Percentiles rank a stretch among this genome's conserved stretches.
phyloP scores from a whole-genome alignment of 37 sponge, comb jelly and placozoan genomes.

The Oopsacas minuta region DNA sequence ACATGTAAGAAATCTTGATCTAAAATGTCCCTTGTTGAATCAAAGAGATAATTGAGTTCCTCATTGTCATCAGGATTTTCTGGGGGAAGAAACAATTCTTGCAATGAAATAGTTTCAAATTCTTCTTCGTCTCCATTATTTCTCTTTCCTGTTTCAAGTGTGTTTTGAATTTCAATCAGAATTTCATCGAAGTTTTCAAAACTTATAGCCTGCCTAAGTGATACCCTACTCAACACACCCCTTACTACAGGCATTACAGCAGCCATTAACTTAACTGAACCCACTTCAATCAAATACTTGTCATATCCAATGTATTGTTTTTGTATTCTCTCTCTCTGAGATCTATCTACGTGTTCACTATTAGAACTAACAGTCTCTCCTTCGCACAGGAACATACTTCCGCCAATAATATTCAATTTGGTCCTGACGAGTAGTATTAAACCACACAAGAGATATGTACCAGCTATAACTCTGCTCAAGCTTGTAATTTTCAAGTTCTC shows the following conservation, averaged over 20 bases:
- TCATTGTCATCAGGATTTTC: neutral
- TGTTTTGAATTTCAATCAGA: neutral
- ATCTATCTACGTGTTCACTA: neutral
- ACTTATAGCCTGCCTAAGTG: neutral
- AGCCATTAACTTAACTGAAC: neutral
- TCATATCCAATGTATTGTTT: neutral
- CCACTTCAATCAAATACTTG: neutral
- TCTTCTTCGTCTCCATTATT: no score
- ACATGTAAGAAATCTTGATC: neutral
- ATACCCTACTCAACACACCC: neutral
- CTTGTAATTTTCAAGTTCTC: slow-evolving; percentile 1
- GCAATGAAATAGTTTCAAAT: neutral
- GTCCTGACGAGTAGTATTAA: neutral
- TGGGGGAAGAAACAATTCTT: neutral
- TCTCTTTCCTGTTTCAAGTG: neutral
- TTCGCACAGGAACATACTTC: neutral
- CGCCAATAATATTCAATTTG: neutral
- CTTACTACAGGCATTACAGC: neutral
- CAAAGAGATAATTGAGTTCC: neutral
- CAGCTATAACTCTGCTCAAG: neutral
- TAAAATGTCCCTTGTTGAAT: neutral
- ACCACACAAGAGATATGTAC: neutral
- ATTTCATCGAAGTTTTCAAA: neutral
- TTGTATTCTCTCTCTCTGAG: neutral
- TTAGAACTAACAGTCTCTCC: neutral